phyloP scores from a whole-genome alignment of 2,113 vertebrate species.

The Tragulus kanchil region DNA sequence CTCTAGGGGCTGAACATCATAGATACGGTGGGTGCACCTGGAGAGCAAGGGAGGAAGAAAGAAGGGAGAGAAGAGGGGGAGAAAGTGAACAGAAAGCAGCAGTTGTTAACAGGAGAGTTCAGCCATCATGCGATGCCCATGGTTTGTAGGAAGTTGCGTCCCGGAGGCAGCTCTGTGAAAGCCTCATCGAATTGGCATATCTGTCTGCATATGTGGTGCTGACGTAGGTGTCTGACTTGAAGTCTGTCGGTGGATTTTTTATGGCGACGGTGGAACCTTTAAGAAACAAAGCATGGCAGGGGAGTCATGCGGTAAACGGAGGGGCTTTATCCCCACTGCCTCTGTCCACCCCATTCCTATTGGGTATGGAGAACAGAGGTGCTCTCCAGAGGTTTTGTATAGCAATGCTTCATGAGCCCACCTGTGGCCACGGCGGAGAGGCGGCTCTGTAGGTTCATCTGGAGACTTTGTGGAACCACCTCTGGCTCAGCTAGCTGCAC shows the following conservation, averaged over 20 bases:
- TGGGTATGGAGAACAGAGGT: neutral
- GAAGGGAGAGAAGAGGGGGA: neutral
- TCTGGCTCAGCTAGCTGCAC: no score
- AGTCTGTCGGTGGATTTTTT: neutral
- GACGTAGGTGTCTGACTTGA: neutral
- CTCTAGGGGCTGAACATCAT: neutral
- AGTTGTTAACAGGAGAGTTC: neutral
- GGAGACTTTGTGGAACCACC: neutral
- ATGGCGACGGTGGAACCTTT: neutral
- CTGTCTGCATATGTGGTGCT: neutral
- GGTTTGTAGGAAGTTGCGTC: neutral
- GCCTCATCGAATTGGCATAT: neutral
- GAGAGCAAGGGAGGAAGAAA: neutral
- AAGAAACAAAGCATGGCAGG: neutral
- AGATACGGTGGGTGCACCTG: neutral
- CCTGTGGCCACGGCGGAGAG: neutral
- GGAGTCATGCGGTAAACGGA: neutral
- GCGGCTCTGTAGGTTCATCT: neutral
- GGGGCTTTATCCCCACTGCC: neutral
- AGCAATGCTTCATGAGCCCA: neutral
- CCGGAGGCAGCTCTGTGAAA: neutral
- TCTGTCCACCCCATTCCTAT: fast-evolving
- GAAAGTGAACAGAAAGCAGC: neutral
- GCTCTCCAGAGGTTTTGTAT: neutral
- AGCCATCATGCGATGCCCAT: neutral